Evolutionary conservation across 2,113 vertebrate genomes (phyloP).

Genomic region (Labrus mixtus): DNA sequence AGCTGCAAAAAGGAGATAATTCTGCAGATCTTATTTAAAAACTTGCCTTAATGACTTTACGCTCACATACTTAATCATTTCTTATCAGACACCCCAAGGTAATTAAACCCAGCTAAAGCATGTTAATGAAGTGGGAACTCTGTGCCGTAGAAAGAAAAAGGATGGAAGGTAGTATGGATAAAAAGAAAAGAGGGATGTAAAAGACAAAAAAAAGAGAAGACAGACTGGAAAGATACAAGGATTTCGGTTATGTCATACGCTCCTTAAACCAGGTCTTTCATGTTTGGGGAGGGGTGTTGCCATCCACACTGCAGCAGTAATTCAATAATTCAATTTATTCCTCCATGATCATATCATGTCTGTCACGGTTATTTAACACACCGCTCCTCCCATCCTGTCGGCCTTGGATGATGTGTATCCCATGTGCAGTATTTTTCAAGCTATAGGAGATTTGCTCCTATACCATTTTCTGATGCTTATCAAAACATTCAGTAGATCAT

Average conservation of each 20-base stretch:
- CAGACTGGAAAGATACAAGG: not conserved
- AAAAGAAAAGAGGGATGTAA: not conserved
- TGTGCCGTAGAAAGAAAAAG: constrained; percentile 18
- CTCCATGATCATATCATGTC: constrained; percentile 51
- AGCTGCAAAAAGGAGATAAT: constrained; percentile 15
- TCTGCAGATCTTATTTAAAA: constrained; percentile 31
- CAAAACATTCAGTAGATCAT: constrained; percentile 44
- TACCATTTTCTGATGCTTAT: constrained; percentile 48
- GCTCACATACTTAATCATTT: constrained; percentile 52
- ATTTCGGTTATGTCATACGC: constrained; percentile 10
- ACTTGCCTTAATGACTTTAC: constrained; percentile 40
- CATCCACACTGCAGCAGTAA: constrained; percentile 42
- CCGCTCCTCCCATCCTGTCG: constrained; percentile 5
- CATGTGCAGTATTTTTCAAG: not conserved
- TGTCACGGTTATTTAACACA: constrained; percentile 61
- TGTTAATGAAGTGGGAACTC: constrained; percentile 43
- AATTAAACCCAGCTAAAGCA: constrained; percentile 56
- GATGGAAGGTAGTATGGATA: not conserved
- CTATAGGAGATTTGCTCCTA: constrained; percentile 12
- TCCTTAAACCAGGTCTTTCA: constrained; percentile 29
- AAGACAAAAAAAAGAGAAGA: not conserved
- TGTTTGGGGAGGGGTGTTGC: constrained; percentile 31
- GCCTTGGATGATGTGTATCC: constrained; percentile 13
- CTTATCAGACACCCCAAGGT: constrained; percentile 60
- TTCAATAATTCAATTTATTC: constrained; percentile 64